phyloP scores from a whole-genome alignment of 2,888 invertebrate genomes.

The Xestia ashworthii region DNA sequence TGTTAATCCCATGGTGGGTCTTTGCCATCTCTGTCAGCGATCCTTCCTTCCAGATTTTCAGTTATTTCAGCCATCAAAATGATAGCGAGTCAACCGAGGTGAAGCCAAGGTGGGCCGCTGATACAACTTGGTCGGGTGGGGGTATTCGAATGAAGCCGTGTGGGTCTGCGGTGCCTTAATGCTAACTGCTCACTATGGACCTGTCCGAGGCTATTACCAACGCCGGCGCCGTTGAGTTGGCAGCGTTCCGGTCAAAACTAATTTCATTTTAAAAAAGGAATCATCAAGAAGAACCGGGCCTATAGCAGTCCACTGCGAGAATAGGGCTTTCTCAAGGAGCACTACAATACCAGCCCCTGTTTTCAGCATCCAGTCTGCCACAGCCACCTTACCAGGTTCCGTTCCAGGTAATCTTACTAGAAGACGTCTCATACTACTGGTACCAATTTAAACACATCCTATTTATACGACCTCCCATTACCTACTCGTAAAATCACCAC shows the following conservation, averaged over 20 bases:
- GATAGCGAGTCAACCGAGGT: background rate
- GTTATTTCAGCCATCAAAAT: background rate
- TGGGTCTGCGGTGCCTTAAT: no score
- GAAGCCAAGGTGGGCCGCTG: no score
- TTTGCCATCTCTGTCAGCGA: background rate
- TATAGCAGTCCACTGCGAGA: background rate
- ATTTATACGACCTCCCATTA: background rate
- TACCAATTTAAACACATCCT: background rate
- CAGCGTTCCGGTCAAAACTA: no score
- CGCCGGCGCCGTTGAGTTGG: no score
- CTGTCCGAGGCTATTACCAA: no score
- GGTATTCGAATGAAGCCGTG: no score
- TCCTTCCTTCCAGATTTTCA: background rate
- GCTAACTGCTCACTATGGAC: no score
- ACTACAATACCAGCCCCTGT: background rate
- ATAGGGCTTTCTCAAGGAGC: no score
- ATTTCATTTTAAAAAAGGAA: no score
- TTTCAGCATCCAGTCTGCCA: background rate
- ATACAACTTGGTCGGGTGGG: no score
- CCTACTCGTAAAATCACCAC: conserved; percentile 29
- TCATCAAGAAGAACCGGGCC: background rate
- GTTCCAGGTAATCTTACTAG: background rate
- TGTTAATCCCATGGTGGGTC: no score
- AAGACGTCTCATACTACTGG: background rate
- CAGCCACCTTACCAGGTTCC: background rate